phyloP scores from a whole-genome alignment of 1,140 invertebrate species.

The Papilio glaucus region DNA sequence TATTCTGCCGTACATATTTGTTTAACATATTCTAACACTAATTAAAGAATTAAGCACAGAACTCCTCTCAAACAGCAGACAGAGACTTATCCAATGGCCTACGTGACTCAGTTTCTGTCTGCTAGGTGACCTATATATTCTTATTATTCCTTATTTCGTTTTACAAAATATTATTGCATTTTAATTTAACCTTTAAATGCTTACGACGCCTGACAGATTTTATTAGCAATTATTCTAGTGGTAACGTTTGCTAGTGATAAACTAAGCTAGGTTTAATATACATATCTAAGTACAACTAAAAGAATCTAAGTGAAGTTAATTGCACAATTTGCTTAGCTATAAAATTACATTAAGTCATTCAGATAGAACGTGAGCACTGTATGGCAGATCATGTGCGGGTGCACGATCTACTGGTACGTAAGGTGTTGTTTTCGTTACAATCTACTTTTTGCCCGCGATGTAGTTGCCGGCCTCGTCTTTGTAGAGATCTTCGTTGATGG shows the following conservation, averaged over 20 bases:
- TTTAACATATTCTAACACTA: too few species aligned
- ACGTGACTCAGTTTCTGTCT: too few species aligned
- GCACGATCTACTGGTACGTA: slow-evolving; percentile 13
- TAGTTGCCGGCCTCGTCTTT: slow-evolving; percentile 75
- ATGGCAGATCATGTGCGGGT: slow-evolving; percentile 8
- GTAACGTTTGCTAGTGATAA: slow-evolving; percentile 31
- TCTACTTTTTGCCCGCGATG: slow-evolving; percentile 76
- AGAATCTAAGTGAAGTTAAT: background rate
- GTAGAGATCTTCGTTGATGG: slow-evolving; percentile 77
- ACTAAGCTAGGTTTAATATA: background rate
- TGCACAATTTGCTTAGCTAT: slow-evolving; percentile 29
- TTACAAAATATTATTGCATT: too few species aligned
- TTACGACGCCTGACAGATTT: slow-evolving; percentile 24
- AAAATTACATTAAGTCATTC: slow-evolving; percentile 14
- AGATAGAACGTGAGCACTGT: slow-evolving; percentile 29
- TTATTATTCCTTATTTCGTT: too few species aligned
- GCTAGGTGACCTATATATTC: too few species aligned
- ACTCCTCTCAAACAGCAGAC: too few species aligned
- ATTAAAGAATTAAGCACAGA: too few species aligned
- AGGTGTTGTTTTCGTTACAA: slow-evolving; percentile 29
- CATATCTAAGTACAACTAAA: slow-evolving; percentile 7
- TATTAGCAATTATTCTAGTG: slow-evolving; percentile 13
- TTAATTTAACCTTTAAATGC: too few species aligned
- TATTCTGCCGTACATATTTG: too few species aligned
- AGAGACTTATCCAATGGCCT: too few species aligned